These are phyloP conservation scores for Heliocidaris tuberculata DNA, from an alignment of 35 echinoderm and acorn worm genomes.

Conservation along the genomic window DNA sequence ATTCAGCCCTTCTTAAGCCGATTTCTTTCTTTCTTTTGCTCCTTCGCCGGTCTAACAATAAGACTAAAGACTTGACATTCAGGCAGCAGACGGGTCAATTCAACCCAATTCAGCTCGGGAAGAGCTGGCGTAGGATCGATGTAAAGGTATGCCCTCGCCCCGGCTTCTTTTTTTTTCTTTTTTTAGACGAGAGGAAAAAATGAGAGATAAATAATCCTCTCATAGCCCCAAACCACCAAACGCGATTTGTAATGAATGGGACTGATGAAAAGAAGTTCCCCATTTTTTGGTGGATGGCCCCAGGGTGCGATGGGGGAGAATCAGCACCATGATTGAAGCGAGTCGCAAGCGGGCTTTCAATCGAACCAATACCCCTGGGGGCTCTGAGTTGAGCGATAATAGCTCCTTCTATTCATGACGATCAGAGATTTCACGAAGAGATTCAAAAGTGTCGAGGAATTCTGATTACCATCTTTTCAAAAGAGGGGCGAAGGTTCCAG, in stretches of 20 bases:
- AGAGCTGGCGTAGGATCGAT: neutral
- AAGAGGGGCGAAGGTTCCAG: neutral
- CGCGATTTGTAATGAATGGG: conserved; percentile 42
- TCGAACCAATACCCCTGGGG: conserved; percentile 9
- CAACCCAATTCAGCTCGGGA: neutral
- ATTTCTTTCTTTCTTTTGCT: neutral
- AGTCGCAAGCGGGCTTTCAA: conserved; percentile 23
- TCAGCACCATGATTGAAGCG: neutral
- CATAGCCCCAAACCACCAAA: conserved; percentile 12
- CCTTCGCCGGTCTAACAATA: neutral
- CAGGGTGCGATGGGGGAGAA: conserved; percentile 6
- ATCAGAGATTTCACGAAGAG: conserved; percentile 11
- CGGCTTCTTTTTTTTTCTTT: neutral
- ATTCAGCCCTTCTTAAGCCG: neutral
- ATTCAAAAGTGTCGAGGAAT: conserved; percentile 39
- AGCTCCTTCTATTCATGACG: conserved; percentile 11
- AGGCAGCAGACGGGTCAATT: conserved; percentile 6
- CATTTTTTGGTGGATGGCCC: neutral
- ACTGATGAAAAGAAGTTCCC: neutral
- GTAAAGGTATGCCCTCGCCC: conserved; percentile 22
- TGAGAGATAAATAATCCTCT: conserved; percentile 21
- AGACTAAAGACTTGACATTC: conserved; percentile 33
- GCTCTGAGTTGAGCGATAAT: neutral
- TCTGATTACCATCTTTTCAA: conserved; percentile 39
- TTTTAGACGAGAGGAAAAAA: neutral